Evolutionary conservation across 2,113 vertebrate species (phyloP), one percentile per base, ranked within the genome.

Genomic region (Talpa occidentalis): DNA sequence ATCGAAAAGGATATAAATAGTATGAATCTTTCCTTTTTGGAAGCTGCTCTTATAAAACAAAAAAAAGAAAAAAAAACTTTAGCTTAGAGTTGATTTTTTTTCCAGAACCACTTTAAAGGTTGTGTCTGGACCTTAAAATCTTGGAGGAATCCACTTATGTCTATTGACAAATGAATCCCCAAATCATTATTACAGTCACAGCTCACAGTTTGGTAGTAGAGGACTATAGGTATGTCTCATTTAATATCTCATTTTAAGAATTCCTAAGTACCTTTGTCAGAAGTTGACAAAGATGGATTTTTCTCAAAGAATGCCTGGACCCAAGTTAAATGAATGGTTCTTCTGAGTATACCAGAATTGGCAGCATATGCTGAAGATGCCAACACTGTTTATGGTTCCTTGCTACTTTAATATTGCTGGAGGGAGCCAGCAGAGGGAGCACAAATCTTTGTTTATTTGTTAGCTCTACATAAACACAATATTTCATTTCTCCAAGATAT

Each of bases 21-120:
- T 97, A 85, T 96, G 96, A 97, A 96, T 97, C 97, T 98, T 97
- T 95, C 98, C 95, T 97, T 97, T 97, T 95, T 72, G 69, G 94
- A 92, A 94, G 84, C 94, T 91, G 24, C 32, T 93, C 37, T 92
- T 94, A 95, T 52, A 95, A 92, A 84, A 92, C 59, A 91, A 93
- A 78, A 62, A 62, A n/a, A 4, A 84, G 84, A 90, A 85, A 72
- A 47, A 94, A 84, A 91, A 93, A 96, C 35, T 96, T 94, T 0
- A 6, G 47, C 73, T 90, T 96, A 60, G 79, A 79, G 40, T 59
- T 83, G 32, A 35, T 44, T 67, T 72, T n/a, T 76, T 92, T 93
- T n/a, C 73, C 78, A 93, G 54, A 91, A 42, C 44, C 83, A 4
- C 86, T 80, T 90, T 86, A 10, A 92, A 90, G 40, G 78, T 87